Base-by-base conservation (phyloP, 2,888 invertebrate species). In the Cristatella mucedo region DNA sequence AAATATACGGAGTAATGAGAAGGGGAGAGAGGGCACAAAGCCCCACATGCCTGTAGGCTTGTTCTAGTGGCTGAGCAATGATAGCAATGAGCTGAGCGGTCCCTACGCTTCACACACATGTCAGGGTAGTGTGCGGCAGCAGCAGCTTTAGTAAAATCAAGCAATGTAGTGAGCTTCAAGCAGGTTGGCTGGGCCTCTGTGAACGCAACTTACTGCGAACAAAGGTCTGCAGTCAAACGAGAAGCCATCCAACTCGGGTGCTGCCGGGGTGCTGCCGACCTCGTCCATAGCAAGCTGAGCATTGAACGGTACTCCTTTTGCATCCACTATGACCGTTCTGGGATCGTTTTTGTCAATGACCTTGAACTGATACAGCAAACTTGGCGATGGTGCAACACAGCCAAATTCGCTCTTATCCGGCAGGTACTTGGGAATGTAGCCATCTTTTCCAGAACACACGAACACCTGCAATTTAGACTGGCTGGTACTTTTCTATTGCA, bases 341-440 rank as follows among this genome's bases (percentile, higher is more conserved):
- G 62, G 62, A 1, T 60, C 55, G 18, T 54, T 54, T 46, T 53
- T 53, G 46, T 64, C 64, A 47, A 66, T 48, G 38, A 66, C 55
- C 46, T 61, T 61, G 40, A 60, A 55, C 11, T 55, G 45, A 37
- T 61, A 50, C 26, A 59, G 54, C 3, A 66, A 52, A 32, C 55
- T 57, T 13, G 51, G 46, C 1, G 61, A 54, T 15, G 55, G 46
- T 1, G 57, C 57, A 4, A 61, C 50, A 43, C 66, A 66, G 15
- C 66, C 66, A 44, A 53, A 63, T 44, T 63, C 58, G 16, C 49
- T 46, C 21, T 53, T 53, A 18, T 49, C 52, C 1, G 64, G 64
- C 40, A 59, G 51, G 40, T 61, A 66, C 48, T 59, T 62, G 13
- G 66, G 66, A 39, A 66, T 53, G 48, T 61, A 63, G 19, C 63